Percentiles rank a stretch among this genome's conserved stretches.
Conservation (phyloP, 2,888 invertebrate species). For the Acanthococcus lagerstroemiae region DNA sequence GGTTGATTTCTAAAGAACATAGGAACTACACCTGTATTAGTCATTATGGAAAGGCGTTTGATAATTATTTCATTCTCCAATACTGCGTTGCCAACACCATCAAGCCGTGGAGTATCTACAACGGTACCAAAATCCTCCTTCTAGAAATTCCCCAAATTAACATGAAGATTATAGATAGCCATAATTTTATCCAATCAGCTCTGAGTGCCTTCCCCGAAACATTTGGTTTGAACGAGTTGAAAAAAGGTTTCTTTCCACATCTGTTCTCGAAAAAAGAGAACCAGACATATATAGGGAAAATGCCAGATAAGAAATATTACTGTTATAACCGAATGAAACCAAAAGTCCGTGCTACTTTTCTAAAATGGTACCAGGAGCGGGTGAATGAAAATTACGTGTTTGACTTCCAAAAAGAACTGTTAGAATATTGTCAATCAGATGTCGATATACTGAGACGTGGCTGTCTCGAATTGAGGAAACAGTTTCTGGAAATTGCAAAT, state of each 20-base stretch:
- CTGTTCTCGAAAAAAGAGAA: slow-evolving; percentile 37
- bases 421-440: slow-evolving; percentile 35
- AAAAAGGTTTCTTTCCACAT: slow-evolving; percentile 38
- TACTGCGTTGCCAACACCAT: slow-evolving; percentile 11
- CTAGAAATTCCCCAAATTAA: slow-evolving; percentile 32
- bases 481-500: slow-evolving; percentile 34
- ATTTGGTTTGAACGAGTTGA: slow-evolving; percentile 35
- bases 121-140: slow-evolving; percentile 34
- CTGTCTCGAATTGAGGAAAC: slow-evolving; percentile 37
- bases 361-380: slow-evolving; percentile 35
- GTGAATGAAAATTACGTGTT: slow-evolving; percentile 34
- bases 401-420: slow-evolving; percentile 38
- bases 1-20: slow-evolving; percentile 33
- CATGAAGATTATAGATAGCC: slow-evolving; percentile 25
- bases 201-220: slow-evolving; percentile 37
- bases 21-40: slow-evolving; percentile 30
- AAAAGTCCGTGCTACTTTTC: slow-evolving; percentile 32
- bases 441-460: slow-evolving; percentile 38
- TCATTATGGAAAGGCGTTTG: slow-evolving; percentile 32
- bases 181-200: slow-evolving; percentile 39
- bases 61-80: slow-evolving; percentile 32
- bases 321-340: slow-evolving; percentile 34
- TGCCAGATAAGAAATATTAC: slow-evolving; percentile 35
- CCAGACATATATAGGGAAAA: slow-evolving; percentile 35
- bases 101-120: slow-evolving; percentile 35